Conservation (phyloP, 2,113 vertebrate species). For the Prietella phreatophila region DNA sequence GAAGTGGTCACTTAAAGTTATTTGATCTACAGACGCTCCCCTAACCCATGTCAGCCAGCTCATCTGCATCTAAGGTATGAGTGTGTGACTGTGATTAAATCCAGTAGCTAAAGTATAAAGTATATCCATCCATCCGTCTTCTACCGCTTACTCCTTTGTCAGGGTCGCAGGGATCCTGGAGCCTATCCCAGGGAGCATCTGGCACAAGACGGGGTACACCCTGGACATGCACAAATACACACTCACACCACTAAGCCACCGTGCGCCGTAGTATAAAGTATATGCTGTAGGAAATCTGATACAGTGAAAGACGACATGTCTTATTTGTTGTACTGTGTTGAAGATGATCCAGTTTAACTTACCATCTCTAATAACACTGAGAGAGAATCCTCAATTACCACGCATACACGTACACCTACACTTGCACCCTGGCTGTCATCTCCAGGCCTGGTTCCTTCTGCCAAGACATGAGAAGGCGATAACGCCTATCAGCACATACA, state of each 20-base stretch:
- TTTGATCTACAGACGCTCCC: slow-evolving; percentile 56
- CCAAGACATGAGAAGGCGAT: slow-evolving; percentile 43
- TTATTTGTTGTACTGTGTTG: neutral
- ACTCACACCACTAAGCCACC: no score
- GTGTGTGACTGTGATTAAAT: slow-evolving; percentile 48
- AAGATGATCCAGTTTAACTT: slow-evolving; percentile 37
- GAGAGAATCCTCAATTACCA: neutral
- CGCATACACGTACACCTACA: neutral
- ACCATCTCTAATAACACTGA: slow-evolving; percentile 28
- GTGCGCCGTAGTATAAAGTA: neutral
- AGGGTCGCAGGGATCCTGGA: no score
- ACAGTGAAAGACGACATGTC: neutral
- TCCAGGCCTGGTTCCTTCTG: slow-evolving; percentile 24
- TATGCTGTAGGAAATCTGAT: slow-evolving; percentile 11
- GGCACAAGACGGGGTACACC: no score
- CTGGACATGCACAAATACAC: no score
- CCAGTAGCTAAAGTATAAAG: neutral
- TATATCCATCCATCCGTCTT: no score
- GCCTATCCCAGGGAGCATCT: no score
- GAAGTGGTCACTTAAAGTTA: slow-evolving; percentile 62
- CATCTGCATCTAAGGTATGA: slow-evolving; percentile 32
- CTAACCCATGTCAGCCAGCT: slow-evolving; percentile 11
- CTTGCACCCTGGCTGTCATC: slow-evolving; percentile 11
- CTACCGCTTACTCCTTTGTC: no score
- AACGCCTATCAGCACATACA: slow-evolving; percentile 48